Evolutionary conservation across 1,140 invertebrate species (phyloP), one percentile per base, ranked within the genome.

Genomic region (Ostrea denselamellosa): DNA sequence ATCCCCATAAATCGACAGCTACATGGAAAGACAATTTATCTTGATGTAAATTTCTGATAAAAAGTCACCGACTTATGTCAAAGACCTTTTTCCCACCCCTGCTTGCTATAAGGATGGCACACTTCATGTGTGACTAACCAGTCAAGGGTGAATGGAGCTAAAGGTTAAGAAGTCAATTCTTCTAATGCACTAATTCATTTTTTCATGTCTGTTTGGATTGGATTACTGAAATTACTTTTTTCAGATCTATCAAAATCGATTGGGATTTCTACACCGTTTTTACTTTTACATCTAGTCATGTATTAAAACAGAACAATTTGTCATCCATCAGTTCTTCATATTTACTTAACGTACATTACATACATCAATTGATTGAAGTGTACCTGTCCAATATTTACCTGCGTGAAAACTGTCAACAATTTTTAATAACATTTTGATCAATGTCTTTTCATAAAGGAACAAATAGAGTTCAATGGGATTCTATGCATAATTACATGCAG

Each of bases 401-500:
- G 22, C 10, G 12, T 28, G 22, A 28, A 14, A 12, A 58, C 19
- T 58, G 58, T 19, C 14, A 62, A 34, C 25, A 8, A 7, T 71
- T 71, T 71, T 25, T 34, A 71, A 71, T 71, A 71, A 25, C 56
- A 14, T 25, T 25, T 34, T 71, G 68, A 71, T 71, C 68, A 71
- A 12, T 71, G 65, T 71, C 28, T 71, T 71, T 71, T 71, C 68
- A 71, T 9, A 71, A 8, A 28, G 22, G 28, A 71, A 71, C 25
- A 25, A 71, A 28, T 28, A 25, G 5, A 12, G 28, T 28, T 71
- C 22, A 71, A 28, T 28, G 22, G 68, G 68, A 25, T 71, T 71
- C 68, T 34, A 71, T 71, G 68, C 22, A 71, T 71, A 71, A 71
- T 71, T 71, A 71, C 68, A 71, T 71, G 68, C 68, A 71, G 68